A percentile compares a stretch with the other conserved stretches of the same genome.
phyloP scores from a whole-genome alignment of 2,113 vertebrate genomes.

The Aegithalos caudatus region DNA sequence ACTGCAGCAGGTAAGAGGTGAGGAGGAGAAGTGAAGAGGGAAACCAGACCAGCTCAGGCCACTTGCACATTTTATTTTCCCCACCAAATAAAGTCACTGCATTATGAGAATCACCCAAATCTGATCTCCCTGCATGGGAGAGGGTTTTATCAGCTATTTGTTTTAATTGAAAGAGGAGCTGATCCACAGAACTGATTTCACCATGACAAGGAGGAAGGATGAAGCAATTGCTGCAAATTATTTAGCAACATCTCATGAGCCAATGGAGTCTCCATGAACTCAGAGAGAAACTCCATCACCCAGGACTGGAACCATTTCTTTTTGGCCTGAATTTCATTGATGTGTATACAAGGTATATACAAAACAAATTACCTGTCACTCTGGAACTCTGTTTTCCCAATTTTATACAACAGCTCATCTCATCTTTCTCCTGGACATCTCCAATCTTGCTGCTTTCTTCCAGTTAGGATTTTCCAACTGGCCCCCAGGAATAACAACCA shows the following conservation, averaged over 20 bases:
- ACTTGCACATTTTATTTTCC: accelerated
- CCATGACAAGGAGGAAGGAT: not conserved
- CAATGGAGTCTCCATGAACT: not conserved
- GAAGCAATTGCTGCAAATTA: not conserved
- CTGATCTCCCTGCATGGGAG: accelerated
- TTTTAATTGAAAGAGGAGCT: not conserved
- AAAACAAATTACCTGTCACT: not conserved
- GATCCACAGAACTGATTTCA: not conserved
- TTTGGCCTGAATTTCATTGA: not conserved
- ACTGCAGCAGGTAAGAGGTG: not conserved
- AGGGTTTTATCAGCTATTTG: not conserved
- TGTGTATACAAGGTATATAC: not conserved
- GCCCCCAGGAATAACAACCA: not conserved
- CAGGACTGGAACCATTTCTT: not conserved
- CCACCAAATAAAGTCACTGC: not conserved
- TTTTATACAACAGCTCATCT: not conserved
- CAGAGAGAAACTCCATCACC: not conserved
- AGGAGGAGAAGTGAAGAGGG: not conserved
- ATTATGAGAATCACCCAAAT: not conserved
- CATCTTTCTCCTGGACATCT: not conserved
- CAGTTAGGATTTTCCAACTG: not conserved
- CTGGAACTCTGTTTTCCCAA: not conserved
- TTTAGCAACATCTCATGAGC: not conserved
- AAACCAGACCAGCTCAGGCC: not conserved
- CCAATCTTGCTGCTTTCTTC: not conserved